phyloP scores from a whole-genome alignment of 2,797 vertebrate genomes.

The Neosalanx taihuensis region DNA sequence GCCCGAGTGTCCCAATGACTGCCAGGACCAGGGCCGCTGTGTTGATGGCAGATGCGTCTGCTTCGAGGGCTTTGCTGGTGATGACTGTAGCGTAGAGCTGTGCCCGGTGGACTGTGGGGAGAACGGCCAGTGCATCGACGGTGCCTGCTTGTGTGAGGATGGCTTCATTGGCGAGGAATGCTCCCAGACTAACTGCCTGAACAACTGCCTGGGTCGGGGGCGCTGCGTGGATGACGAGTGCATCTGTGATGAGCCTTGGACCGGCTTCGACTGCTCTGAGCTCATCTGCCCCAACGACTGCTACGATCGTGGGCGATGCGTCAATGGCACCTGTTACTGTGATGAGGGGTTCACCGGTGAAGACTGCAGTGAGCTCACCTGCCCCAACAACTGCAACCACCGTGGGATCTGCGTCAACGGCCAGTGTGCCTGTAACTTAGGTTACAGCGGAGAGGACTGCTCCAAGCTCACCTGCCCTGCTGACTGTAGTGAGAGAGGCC shows the following conservation, averaged over 20 bases:
- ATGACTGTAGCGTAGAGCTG: slow-evolving; percentile 84
- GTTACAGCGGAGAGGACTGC: slow-evolving; percentile 87
- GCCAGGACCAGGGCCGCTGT: slow-evolving; percentile 95
- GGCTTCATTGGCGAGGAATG: slow-evolving; percentile 87
- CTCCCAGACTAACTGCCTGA: slow-evolving; percentile 81
- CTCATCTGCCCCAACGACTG: slow-evolving; percentile 96
- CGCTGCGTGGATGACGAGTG: slow-evolving; percentile 90
- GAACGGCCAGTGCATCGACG: slow-evolving; percentile 82
- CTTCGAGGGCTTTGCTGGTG: slow-evolving; percentile 86
- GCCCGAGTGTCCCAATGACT: slow-evolving; percentile 83
- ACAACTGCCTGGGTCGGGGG: slow-evolving; percentile 86
- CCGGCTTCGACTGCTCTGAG: slow-evolving; percentile 88
- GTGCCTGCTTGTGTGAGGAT: slow-evolving; percentile 84
- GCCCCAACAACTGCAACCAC: slow-evolving; percentile 81
- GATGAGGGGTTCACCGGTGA: slow-evolving; percentile 87
- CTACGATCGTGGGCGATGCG: slow-evolving; percentile 88
- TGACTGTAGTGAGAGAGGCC: slow-evolving; percentile 83
- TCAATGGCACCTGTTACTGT: slow-evolving; percentile 92
- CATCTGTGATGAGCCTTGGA: slow-evolving; percentile 87
- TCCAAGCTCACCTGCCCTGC: slow-evolving; percentile 80
- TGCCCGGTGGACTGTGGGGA: slow-evolving; percentile 81
- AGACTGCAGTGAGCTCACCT: slow-evolving; percentile 85
- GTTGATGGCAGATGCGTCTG: slow-evolving; percentile 85
- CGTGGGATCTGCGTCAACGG: slow-evolving; percentile 83
- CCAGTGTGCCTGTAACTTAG: slow-evolving; percentile 80